phyloP scores from a whole-genome alignment of 2,888 invertebrate species.

The Drosophila barbarae region DNA sequence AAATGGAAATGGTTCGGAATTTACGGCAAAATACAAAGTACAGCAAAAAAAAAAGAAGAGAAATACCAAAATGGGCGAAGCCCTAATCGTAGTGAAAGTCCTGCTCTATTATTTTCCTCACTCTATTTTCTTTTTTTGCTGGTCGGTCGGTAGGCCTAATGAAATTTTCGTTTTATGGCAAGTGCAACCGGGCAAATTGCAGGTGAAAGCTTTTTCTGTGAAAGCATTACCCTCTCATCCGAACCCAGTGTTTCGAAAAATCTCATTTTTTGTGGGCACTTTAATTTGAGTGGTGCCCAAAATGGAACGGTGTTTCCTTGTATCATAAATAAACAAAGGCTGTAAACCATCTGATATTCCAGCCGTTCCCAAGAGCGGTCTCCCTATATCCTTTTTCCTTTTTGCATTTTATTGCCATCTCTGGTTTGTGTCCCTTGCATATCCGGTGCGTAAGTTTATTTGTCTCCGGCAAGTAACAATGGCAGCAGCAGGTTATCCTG shows the following conservation, averaged over 20 bases:
- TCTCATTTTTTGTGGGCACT: conserved; percentile 33
- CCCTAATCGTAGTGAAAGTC: conserved; percentile 37
- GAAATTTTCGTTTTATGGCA: conserved; percentile 48
- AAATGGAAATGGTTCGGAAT: conserved; percentile 58
- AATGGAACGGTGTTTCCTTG: conserved; percentile 12
- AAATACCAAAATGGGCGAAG: conserved; percentile 26
- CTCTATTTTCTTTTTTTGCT: not conserved
- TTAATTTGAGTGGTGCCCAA: conserved; percentile 36
- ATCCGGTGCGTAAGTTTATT: conserved; percentile 31
- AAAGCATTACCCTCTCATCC: not conserved
- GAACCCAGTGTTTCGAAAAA: conserved; percentile 10
- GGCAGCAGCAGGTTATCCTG: conserved; percentile 3
- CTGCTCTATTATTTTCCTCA: conserved; percentile 29
- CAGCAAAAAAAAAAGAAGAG: conserved; percentile 11
- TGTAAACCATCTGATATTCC: conserved; percentile 40
- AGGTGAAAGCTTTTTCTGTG: conserved; percentile 45
- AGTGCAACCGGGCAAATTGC: conserved; percentile 43
- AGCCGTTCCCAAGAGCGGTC: conserved; percentile 2
- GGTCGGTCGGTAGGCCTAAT: conserved; percentile 37
- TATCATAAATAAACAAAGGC: conserved; percentile 45
- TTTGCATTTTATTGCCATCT: conserved; percentile 24
- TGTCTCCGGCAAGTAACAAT: conserved; percentile 6
- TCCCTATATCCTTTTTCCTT: conserved; percentile 4
- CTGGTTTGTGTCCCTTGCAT: conserved; percentile 10
- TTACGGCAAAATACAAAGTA: conserved; percentile 37